phyloP scores from a whole-genome alignment of 2,888 invertebrate genomes.

The Napeogenes sylphis region DNA sequence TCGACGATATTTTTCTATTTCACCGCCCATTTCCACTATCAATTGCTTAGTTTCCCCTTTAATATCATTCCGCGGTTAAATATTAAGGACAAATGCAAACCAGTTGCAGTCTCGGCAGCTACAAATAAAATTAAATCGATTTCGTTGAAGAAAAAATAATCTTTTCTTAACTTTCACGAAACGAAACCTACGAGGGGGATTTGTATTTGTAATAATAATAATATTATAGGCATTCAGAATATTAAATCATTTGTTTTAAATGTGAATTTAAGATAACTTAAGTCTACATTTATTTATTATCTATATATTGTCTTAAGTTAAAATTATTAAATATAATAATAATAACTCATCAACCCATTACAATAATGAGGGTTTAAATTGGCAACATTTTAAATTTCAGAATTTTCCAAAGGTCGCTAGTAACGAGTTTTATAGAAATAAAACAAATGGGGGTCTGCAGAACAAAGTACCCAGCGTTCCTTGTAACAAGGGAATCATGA shows the following conservation, averaged over 20 bases:
- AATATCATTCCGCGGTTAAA: conserved; percentile 64
- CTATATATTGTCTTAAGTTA: too few relatives aligned
- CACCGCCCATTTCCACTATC: conserved; percentile 74
- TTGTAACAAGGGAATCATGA: conserved; percentile 33
- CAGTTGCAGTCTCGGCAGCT: background rate
- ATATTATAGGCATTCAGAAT: too few relatives aligned
- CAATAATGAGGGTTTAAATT: background rate
- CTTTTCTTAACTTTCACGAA: too few relatives aligned
- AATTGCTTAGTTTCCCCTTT: conserved; percentile 75
- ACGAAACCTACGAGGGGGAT: too few relatives aligned
- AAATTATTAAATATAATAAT: too few relatives aligned
- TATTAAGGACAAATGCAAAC: conserved; percentile 27
- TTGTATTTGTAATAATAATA: too few relatives aligned
- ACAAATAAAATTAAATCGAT: conserved; percentile 1
- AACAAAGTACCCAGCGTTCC: conserved; percentile 29
- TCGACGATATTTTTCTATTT: conserved; percentile 76
- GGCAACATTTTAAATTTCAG: conserved; percentile 12
- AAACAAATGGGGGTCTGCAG: conserved; percentile 29
- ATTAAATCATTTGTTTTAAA: too few relatives aligned
- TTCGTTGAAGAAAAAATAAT: background rate
- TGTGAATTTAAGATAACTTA: too few relatives aligned
- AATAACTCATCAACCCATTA: too few relatives aligned
- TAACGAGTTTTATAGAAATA: conserved; percentile 33
- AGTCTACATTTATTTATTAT: too few relatives aligned
- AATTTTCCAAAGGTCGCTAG: conserved; percentile 21